phyloP scores from a whole-genome alignment of 2,797 vertebrate species.

The Pipistrellus pygmaeus region DNA sequence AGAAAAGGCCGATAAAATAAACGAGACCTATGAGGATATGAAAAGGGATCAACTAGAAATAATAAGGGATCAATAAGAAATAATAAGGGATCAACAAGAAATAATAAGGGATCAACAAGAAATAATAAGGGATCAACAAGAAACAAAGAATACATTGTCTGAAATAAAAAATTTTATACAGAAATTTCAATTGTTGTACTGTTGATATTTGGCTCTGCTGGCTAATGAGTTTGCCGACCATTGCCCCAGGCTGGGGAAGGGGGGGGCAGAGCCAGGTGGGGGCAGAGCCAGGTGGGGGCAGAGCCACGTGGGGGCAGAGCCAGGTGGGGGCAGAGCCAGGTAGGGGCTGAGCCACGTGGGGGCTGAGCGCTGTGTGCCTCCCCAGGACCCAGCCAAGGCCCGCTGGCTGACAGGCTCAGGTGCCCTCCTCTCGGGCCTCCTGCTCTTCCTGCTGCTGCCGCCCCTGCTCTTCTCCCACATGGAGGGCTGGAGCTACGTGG shows the following conservation, averaged over 20 bases:
- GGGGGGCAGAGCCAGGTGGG: not conserved
- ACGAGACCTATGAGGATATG: too few species aligned
- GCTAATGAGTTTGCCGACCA: too few species aligned
- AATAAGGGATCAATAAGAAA: too few species aligned
- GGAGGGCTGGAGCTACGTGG: conserved; percentile 93
- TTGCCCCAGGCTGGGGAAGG: not conserved
- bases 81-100: too few species aligned
- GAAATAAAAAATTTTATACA: too few species aligned
- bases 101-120: too few species aligned
- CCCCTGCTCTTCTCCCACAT: conserved; percentile 91
- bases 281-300: not conserved
- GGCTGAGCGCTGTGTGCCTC: not conserved
- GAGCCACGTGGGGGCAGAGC: not conserved
- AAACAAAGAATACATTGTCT: too few species aligned
- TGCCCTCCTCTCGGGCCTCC: conserved; percentile 85
- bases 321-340: not conserved
- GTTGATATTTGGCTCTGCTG: too few species aligned
- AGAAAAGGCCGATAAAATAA: too few species aligned
- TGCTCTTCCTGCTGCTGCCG: conserved; percentile 93
- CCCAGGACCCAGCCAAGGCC: conserved; percentile 84
- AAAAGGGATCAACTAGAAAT: too few species aligned
- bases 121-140: too few species aligned
- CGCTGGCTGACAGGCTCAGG: conserved; percentile 88
- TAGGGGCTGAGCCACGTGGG: accelerated
- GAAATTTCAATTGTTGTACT: too few species aligned